phyloP scores from a whole-genome alignment of 2,888 invertebrate species.

The Gari tellinella region DNA sequence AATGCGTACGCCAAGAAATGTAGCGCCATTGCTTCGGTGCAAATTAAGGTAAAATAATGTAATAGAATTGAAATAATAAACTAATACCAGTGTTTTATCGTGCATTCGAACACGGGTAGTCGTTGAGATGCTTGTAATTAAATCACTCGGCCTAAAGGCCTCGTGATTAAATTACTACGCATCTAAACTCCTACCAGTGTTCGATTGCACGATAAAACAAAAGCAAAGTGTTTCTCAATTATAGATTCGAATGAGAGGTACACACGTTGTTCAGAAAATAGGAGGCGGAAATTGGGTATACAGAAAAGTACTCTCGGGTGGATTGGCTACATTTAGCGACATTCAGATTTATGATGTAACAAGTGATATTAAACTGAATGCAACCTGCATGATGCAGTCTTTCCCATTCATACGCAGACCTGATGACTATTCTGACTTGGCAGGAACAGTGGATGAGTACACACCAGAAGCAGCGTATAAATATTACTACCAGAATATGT shows the following conservation, averaged over 20 bases:
- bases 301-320: conserved; percentile 49
- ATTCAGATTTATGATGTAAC: conserved; percentile 60
- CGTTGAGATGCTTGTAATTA: too few relatives aligned
- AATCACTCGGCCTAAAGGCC: too few relatives aligned
- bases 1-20: too few relatives aligned
- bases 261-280: conserved; percentile 32
- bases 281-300: conserved; percentile 48
- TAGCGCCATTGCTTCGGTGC: too few relatives aligned
- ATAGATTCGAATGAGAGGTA: conserved; percentile 58
- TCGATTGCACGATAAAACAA: too few relatives aligned
- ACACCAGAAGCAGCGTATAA: neutral
- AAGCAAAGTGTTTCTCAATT: too few relatives aligned
- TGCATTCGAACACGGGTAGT: too few relatives aligned
- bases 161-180: too few relatives aligned
- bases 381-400: conserved; percentile 57
- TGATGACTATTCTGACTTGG: conserved; percentile 52
- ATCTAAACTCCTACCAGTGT: too few relatives aligned
- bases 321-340: conserved; percentile 48
- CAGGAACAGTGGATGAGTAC: conserved; percentile 22
- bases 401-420: conserved; percentile 63
- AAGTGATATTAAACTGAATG: conserved; percentile 43
- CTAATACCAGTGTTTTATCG: too few relatives aligned
- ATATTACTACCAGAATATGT: conserved; percentile 41
- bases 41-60: too few relatives aligned
- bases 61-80: too few relatives aligned